These are phyloP conservation scores for Agriopis aurantiaria DNA, from an alignment of 2,888 invertebrate species.

Conservation along the genomic window DNA sequence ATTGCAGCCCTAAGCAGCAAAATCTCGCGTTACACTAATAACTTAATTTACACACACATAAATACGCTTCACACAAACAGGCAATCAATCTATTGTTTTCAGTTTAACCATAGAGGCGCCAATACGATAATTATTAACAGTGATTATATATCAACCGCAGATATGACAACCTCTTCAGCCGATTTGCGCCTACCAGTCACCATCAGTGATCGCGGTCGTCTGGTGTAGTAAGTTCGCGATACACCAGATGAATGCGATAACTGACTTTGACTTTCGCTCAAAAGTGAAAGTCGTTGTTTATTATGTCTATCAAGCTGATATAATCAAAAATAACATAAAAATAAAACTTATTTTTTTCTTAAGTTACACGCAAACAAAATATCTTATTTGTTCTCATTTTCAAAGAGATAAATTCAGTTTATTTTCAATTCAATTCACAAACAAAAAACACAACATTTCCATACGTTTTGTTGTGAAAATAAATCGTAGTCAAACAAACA, in stretches of 20 bases:
- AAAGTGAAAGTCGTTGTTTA: too few relatives aligned
- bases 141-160: constrained; percentile 21
- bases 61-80: background rate
- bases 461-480: constrained; percentile 29
- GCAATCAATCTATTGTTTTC: background rate
- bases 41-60: background rate
- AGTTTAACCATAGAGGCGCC: constrained; percentile 2
- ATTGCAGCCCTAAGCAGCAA: too few relatives aligned
- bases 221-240: too few relatives aligned
- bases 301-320: too few relatives aligned
- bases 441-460: constrained; percentile 21
- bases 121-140: constrained; percentile 23
- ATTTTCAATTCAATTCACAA: constrained; percentile 9
- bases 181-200: too few relatives aligned
- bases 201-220: background rate
- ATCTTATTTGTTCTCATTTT: background rate
- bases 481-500: constrained; percentile 33
- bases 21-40: too few relatives aligned
- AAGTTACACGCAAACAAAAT: background rate
- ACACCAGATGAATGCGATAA: too few relatives aligned
- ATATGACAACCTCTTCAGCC: constrained; percentile 19
- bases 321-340: background rate
- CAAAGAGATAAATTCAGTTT: constrained; percentile 2
- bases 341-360: background rate
- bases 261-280: too few relatives aligned